These are phyloP conservation scores for Ctenicera cuprea DNA, from an alignment of 2,888 invertebrate genomes.

Conservation along the genomic window DNA sequence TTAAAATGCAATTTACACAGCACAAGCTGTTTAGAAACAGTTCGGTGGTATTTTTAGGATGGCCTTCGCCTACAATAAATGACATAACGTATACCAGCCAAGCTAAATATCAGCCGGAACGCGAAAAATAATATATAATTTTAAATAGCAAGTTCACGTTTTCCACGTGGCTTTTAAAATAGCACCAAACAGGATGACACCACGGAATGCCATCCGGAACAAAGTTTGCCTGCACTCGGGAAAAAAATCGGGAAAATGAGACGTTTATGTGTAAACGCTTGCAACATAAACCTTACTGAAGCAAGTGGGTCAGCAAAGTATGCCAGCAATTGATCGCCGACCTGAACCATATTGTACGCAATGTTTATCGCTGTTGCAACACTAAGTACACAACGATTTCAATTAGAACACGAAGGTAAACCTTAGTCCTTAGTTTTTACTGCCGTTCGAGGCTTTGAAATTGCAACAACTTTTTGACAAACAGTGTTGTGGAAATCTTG, in stretches of 20 bases:
- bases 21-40: constrained; percentile 42
- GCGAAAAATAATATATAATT: constrained; percentile 38
- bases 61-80: constrained; percentile 53
- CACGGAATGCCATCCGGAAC: not conserved
- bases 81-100: constrained; percentile 49
- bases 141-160: constrained; percentile 20
- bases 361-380: constrained; percentile 57
- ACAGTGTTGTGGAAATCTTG: not conserved
- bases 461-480: not conserved
- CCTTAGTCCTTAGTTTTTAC: constrained; percentile 2
- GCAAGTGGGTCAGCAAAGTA: constrained; percentile 63
- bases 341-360: constrained; percentile 59
- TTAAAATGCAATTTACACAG: constrained; percentile 26
- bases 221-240: not conserved
- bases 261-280: not conserved
- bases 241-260: not conserved
- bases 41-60: constrained; percentile 43
- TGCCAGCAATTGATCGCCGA: constrained; percentile 65
- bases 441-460: not conserved
- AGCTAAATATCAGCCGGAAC: constrained; percentile 40
- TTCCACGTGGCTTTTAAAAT: constrained; percentile 41
- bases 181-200: constrained; percentile 3
- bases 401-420: constrained; percentile 32
- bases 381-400: constrained; percentile 40
- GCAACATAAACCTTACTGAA: constrained; percentile 24